A percentile compares a stretch with the other conserved stretches of the same genome.
phyloP scores from a whole-genome alignment of 2,797 vertebrate species.

The Valencia hispanica region DNA sequence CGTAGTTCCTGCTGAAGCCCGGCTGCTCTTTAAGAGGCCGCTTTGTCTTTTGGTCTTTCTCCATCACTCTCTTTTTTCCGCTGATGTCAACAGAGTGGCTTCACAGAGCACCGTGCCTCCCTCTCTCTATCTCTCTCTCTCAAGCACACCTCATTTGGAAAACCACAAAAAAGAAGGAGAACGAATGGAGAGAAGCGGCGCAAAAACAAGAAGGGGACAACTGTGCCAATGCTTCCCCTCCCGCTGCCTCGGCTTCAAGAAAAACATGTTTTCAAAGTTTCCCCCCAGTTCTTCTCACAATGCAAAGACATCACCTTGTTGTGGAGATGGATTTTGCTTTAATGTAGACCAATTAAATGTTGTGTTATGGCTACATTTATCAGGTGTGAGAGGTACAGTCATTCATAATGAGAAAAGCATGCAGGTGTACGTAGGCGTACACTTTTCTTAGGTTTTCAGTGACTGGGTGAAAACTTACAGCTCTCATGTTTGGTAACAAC shows the following conservation, averaged over 20 bases:
- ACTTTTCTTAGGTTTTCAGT: constrained; percentile 46
- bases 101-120: constrained; percentile 73
- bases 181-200: constrained; percentile 49
- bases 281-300: constrained; percentile 55
- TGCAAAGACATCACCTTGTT: constrained; percentile 42
- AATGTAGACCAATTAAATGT: constrained; percentile 73
- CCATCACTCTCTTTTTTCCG: constrained; percentile 62
- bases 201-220: constrained; percentile 74
- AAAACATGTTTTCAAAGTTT: constrained; percentile 75
- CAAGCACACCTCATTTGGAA: constrained; percentile 78
- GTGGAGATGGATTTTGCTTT: constrained; percentile 51
- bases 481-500: constrained; percentile 44
- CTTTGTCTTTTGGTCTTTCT: constrained; percentile 69
- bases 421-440: constrained; percentile 31
- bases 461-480: constrained; percentile 51
- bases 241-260: constrained; percentile 59
- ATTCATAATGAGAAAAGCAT: constrained; percentile 40
- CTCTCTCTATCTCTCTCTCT: constrained; percentile 17
- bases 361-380: constrained; percentile 51
- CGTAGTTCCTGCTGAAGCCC: constrained; percentile 63
- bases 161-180: constrained; percentile 75
- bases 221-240: constrained; percentile 50
- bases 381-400: constrained; percentile 44
- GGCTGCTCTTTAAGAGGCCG: constrained; percentile 75
- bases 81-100: constrained; percentile 85